Evolutionary conservation across 2,113 vertebrate genomes (phyloP).

Genomic region (Pteronura brasiliensis): DNA sequence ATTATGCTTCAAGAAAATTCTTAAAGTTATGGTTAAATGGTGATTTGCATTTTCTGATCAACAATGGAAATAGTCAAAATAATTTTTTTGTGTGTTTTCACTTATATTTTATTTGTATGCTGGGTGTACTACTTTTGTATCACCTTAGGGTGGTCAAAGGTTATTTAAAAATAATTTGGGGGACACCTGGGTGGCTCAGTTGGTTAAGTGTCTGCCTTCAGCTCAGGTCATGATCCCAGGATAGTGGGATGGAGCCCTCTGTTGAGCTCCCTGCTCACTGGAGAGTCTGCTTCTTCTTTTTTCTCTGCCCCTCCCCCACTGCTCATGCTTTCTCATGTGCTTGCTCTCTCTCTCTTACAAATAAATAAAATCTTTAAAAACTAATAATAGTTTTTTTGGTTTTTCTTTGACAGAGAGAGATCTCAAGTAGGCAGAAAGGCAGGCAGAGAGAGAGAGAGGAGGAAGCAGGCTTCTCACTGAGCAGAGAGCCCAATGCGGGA

Average conservation of each 20-base stretch:
- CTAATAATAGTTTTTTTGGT: background rate
- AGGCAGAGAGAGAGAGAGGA: too few species aligned
- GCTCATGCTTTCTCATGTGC: background rate
- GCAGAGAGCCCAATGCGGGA: too few species aligned
- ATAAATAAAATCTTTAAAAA: background rate
- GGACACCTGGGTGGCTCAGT: background rate
- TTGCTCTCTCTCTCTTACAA: background rate
- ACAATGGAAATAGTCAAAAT: background rate
- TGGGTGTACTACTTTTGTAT: background rate
- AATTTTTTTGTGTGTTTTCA: background rate
- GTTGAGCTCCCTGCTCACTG: background rate
- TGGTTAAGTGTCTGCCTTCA: background rate
- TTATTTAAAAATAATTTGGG: background rate
- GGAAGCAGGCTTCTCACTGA: too few species aligned
- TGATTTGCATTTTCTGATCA: background rate
- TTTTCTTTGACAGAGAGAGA: too few species aligned
- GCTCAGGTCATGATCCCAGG: background rate
- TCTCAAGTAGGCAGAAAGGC: too few species aligned
- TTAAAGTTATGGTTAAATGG: background rate
- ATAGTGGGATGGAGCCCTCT: background rate
- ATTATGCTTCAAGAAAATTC: background rate
- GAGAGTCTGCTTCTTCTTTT: background rate
- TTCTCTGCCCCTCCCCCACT: background rate
- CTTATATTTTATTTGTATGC: background rate
- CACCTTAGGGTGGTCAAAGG: background rate